Base-by-base conservation (phyloP, 2,888 invertebrate genomes). In the Stenoptilia bipunctidactyla region DNA sequence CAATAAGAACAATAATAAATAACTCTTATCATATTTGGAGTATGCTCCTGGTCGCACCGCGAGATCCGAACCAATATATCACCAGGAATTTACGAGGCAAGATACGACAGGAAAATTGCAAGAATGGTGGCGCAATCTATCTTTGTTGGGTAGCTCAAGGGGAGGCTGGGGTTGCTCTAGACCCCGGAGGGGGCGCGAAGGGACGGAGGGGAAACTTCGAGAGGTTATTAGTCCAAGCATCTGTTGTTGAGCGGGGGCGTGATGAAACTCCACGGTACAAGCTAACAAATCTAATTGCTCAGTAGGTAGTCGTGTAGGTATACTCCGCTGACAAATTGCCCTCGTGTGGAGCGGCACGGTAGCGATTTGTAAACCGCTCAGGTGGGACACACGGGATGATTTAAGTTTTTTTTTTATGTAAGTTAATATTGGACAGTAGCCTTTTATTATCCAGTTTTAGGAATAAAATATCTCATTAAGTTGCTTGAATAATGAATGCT, bases 71-170 rank as follows among this genome's bases (percentile, higher is more conserved):
- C 79, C 88, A 87, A 91, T 92, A 91, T 90, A 90, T 92, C 91
- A 91, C 90, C 79, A 86, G 85, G 88, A 90, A 91, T 92, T 91
- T 92, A 92, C 90, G 91, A 89, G 88, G 89, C 87, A 89, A 91
- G 91, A 91, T 92, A 92, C 92, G 92, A 92, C 92, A 92, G 92
- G 91, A 91, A 92, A 92, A 92, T 92, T 92, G 92, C 92, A 92
- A 92, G 92, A 92, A 92, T 92, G 92, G 90, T 90, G 90, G 90
- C 88, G 91, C 90, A 90, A 92, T 92, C 91, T 91, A 92, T 92
- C 92, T 92, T 89, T 88, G 89, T 89, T 89, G 89, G 87, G 86
- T 85, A 74, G 85, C 57, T 56, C 70, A 72, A 79, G 74, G 73
- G 71, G 20, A 20, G 77, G 69, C 66, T 69, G 67, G 69, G 84